Percentiles rank a stretch among this genome's conserved stretches.
Evolutionary conservation across 1,140 invertebrate species (phyloP).

Genomic region (Sminthurinus signatus): DNA sequence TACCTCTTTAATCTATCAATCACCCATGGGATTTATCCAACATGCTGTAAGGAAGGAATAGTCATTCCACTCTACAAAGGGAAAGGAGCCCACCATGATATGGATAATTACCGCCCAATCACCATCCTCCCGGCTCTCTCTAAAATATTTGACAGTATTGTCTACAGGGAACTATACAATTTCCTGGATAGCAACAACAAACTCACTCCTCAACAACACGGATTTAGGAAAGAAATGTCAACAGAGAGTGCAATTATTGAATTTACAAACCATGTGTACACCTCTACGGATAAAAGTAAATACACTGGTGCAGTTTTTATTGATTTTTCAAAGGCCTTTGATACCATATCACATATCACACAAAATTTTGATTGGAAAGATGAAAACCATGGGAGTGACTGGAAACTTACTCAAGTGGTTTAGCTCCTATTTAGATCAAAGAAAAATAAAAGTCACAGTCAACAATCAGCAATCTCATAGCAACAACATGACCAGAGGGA

Average conservation of each 20-base stretch:
- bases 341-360: not conserved
- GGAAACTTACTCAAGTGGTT: not conserved
- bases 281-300: not conserved
- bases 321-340: slow-evolving; percentile 16
- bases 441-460: slow-evolving; percentile 7
- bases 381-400: not conserved
- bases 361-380: not conserved
- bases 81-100: slow-evolving; percentile 1
- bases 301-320: slow-evolving; percentile 9
- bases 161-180: slow-evolving; percentile 4
- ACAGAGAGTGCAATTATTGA: slow-evolving; percentile 1
- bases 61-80: slow-evolving; percentile 15
- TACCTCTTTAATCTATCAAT: too few relatives aligned
- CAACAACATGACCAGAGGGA: not conserved
- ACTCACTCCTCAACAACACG: slow-evolving; percentile 6
- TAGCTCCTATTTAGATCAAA: not conserved
- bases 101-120: slow-evolving; percentile 6
- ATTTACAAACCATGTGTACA: slow-evolving; percentile 8
- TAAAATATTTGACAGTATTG: slow-evolving; percentile 19
- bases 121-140: not conserved
- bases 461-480: not conserved
- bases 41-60: not conserved
- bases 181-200: not conserved
- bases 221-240: not conserved
- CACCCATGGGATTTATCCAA: not conserved